Conservation (phyloP, 2,888 invertebrate species). For the Drosophila quinaria region DNA sequence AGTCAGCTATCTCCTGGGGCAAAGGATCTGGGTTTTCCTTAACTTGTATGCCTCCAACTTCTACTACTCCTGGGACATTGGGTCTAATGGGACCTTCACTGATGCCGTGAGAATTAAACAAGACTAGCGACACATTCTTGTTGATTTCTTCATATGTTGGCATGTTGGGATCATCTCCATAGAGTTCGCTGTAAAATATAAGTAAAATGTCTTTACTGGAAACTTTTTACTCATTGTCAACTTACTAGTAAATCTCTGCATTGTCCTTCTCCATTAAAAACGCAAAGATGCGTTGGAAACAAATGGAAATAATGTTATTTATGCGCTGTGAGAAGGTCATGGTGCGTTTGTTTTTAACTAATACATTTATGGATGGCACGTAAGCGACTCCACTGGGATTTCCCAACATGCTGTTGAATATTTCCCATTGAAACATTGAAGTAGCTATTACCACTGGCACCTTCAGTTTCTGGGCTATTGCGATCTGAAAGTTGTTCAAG, state of each 20-base stretch:
- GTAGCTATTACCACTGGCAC: slow-evolving; percentile 66
- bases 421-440: slow-evolving; percentile 38
- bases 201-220: not conserved
- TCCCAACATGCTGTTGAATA: slow-evolving; percentile 64
- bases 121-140: slow-evolving; percentile 81
- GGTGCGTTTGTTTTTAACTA: slow-evolving; percentile 25
- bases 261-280: slow-evolving; percentile 20
- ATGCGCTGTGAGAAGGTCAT: slow-evolving; percentile 63
- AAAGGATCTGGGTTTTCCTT: slow-evolving; percentile 78
- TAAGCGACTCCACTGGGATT: slow-evolving; percentile 71
- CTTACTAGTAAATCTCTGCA: slow-evolving; percentile 48
- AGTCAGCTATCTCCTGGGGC: slow-evolving; percentile 81
- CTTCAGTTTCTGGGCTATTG: slow-evolving; percentile 78
- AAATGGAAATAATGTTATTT: slow-evolving; percentile 35
- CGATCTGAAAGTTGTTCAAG: slow-evolving; percentile 75
- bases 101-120: slow-evolving; percentile 75
- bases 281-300: not conserved
- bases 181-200: slow-evolving; percentile 30
- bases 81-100: slow-evolving; percentile 81
- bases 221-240: not conserved
- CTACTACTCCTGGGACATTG: slow-evolving; percentile 78
- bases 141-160: slow-evolving; percentile 69
- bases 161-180: slow-evolving; percentile 58
- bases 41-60: slow-evolving; percentile 84
- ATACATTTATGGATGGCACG: slow-evolving; percentile 62